A percentile compares a stretch with the other conserved stretches of the same genome.
phyloP scores from a whole-genome alignment of 2,888 invertebrate genomes.

The Calliphora vomitoria region DNA sequence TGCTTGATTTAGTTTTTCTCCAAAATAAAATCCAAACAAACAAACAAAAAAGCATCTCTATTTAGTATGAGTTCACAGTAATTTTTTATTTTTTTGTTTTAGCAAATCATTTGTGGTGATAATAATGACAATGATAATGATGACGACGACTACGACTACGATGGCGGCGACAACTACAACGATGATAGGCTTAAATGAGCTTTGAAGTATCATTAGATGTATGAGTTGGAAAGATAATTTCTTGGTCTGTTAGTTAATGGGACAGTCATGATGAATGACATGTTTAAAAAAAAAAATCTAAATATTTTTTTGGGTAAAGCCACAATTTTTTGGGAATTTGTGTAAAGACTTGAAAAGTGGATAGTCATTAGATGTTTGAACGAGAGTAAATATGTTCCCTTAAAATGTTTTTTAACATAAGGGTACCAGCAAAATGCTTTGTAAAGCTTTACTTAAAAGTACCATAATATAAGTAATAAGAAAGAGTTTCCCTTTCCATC shows the following conservation, averaged over 20 bases:
- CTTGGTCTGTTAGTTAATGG: constrained; percentile 7
- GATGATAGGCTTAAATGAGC: constrained; percentile 66
- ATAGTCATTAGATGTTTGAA: too few species aligned
- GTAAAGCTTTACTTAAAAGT: too few species aligned
- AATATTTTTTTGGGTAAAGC: neutral
- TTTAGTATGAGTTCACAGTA: neutral
- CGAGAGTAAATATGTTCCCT: too few species aligned
- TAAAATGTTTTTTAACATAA: too few species aligned
- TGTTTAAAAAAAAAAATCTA: neutral
- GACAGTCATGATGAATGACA: neutral
- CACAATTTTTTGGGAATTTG: too few species aligned
- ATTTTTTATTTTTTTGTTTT: constrained; percentile 28
- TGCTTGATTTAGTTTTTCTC: constrained; percentile 54
- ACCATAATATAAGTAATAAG: too few species aligned
- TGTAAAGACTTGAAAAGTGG: too few species aligned
- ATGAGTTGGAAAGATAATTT: constrained; percentile 41
- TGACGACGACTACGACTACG: constrained; percentile 35
- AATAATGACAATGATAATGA: constrained; percentile 62
- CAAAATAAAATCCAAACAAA: constrained; percentile 9
- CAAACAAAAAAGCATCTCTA: constrained; percentile 37
- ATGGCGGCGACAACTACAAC: constrained; percentile 28
- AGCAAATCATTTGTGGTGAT: constrained; percentile 66
- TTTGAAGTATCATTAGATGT: constrained; percentile 65
- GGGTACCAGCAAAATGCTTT: too few species aligned
- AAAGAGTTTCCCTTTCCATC: too few species aligned